A percentile compares a stretch with the other conserved stretches of the same genome.
These are phyloP conservation scores for Ifrita kowaldi DNA, from an alignment of 2,113 vertebrate species.

Conservation along the genomic window DNA sequence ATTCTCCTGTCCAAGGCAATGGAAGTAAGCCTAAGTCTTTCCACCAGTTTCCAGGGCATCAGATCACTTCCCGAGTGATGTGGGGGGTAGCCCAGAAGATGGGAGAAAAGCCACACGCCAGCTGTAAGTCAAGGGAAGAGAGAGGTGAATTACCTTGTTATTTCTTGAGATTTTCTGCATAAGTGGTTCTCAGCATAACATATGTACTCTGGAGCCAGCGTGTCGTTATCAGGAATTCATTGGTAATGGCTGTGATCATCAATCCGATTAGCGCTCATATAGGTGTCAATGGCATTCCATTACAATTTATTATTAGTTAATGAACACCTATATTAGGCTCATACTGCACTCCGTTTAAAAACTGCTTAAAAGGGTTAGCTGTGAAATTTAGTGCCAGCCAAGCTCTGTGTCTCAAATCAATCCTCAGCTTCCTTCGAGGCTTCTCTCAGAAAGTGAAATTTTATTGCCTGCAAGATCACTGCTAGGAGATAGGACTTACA, in stretches of 20 bases:
- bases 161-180: neutral
- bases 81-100: neutral
- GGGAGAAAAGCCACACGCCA: neutral
- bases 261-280: conserved; percentile 36
- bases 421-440: neutral
- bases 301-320: conserved; percentile 54
- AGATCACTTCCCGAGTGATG: neutral
- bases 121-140: neutral
- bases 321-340: conserved; percentile 50
- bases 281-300: conserved; percentile 28
- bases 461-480: neutral
- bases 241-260: conserved; percentile 22
- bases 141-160: neutral
- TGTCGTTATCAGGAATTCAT: neutral
- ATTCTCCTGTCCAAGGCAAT: neutral
- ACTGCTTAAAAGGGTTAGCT: conserved; percentile 13
- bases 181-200: neutral
- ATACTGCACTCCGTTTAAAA: conserved; percentile 20
- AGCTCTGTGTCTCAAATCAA: conserved; percentile 11
- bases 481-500: neutral
- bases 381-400: conserved; percentile 19
- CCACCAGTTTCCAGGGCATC: neutral
- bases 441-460: neutral
- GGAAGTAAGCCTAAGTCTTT: neutral
- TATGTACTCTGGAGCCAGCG: neutral